Conservation (phyloP, 2,797 vertebrate species). For the Gymnopithys bicolor region DNA sequence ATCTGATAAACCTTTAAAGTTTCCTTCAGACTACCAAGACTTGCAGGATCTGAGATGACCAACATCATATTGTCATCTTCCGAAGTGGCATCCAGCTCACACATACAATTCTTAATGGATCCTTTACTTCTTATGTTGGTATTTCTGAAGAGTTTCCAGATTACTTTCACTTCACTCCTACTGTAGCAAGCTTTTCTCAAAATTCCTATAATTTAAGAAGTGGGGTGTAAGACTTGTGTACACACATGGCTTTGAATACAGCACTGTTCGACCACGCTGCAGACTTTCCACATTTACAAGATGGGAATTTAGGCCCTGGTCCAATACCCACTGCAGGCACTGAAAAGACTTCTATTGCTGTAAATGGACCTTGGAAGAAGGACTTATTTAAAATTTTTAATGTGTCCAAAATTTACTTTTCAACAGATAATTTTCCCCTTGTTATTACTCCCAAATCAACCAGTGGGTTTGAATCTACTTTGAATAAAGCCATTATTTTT, state of each 20-base stretch:
- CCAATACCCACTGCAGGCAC: constrained; percentile 53
- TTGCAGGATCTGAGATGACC: constrained; percentile 27
- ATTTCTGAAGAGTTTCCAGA: constrained; percentile 52
- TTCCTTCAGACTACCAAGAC: constrained; percentile 46
- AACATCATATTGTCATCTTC: constrained; percentile 23
- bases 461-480: background rate
- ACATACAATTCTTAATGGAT: constrained; percentile 38
- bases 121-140: constrained; percentile 15
- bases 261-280: constrained; percentile 32
- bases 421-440: constrained; percentile 62
- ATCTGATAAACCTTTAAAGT: constrained; percentile 42
- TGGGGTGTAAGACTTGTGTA: background rate
- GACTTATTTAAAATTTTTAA: constrained; percentile 48
- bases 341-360: constrained; percentile 65
- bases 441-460: constrained; percentile 26
- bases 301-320: constrained; percentile 62
- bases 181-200: constrained; percentile 40
- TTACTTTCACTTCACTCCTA: constrained; percentile 47
- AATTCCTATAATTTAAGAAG: constrained; percentile 68
- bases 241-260: constrained; percentile 44
- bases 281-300: constrained; percentile 67
- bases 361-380: constrained; percentile 36
- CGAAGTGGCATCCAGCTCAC: background rate
- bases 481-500: constrained; percentile 54
- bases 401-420: constrained; percentile 48